Conservation (phyloP, 2,888 invertebrate genomes). For the Yponomeuta cagnagella region DNA sequence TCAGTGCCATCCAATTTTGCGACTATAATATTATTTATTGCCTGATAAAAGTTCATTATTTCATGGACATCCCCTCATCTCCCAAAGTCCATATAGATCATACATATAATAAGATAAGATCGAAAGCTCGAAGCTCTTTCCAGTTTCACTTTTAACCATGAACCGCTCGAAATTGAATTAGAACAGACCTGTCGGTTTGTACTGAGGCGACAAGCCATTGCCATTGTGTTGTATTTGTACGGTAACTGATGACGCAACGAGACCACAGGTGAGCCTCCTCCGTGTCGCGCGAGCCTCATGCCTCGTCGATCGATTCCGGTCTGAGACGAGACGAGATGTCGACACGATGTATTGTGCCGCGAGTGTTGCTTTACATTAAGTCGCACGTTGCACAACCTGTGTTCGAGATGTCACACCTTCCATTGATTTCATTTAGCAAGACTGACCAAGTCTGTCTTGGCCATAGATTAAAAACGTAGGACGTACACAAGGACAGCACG, state of each 20-base stretch:
- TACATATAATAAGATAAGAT: no score
- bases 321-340: not conserved
- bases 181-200: not conserved
- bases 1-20: no score
- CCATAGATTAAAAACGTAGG: no score
- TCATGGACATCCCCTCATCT: no score
- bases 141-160: no score
- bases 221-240: not conserved
- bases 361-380: not conserved
- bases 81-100: no score
- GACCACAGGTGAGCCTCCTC: not conserved
- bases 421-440: not conserved
- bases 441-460: not conserved
- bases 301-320: not conserved
- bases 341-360: not conserved
- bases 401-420: slow-evolving; percentile 11
- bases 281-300: not conserved
- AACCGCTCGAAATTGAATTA: not conserved
- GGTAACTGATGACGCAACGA: not conserved
- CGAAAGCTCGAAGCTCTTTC: no score
- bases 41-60: no score
- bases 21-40: no score
- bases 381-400: slow-evolving; percentile 6
- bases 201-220: not conserved
- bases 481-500: no score